A percentile compares a stretch with the other conserved stretches of the same genome.
Conservation (phyloP, 2,113 vertebrate genomes). For the Xiphophorus hellerii region DNA sequence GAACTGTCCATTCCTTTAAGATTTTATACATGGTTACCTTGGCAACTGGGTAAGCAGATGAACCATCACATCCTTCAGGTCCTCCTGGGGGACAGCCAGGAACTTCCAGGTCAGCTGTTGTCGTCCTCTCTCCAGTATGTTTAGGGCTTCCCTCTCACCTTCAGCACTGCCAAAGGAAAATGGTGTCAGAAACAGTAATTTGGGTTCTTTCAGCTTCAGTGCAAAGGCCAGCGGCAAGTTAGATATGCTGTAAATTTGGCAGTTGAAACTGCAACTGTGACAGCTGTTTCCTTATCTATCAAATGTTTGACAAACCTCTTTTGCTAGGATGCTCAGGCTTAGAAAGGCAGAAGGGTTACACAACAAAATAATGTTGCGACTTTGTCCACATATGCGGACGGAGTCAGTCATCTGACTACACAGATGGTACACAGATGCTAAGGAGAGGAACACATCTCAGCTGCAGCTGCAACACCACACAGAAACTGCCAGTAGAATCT, state of each 20-base stretch:
- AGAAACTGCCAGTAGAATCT: neutral
- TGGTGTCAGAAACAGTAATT: slow-evolving; percentile 26
- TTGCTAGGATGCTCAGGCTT: neutral
- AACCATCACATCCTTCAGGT: slow-evolving; percentile 41
- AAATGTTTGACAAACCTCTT: neutral
- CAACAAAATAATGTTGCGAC: neutral
- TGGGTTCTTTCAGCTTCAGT: slow-evolving; percentile 24
- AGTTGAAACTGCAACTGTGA: neutral
- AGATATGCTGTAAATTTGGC: neutral
- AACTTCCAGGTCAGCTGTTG: slow-evolving; percentile 52
- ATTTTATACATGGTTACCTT: slow-evolving; percentile 21
- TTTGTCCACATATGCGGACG: neutral
- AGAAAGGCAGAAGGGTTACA: neutral
- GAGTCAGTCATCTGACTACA: neutral
- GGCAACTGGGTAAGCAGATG: slow-evolving; percentile 1
- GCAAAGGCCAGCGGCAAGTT: neutral
- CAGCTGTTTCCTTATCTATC: neutral
- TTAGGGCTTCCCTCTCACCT: slow-evolving; percentile 7
- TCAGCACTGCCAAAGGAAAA: slow-evolving; percentile 14
- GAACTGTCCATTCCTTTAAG: neutral
- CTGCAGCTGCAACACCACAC: neutral
- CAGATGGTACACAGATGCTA: slow-evolving; percentile 4
- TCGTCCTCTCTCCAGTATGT: slow-evolving; percentile 29
- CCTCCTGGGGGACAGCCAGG: slow-evolving; percentile 40
- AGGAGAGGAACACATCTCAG: slow-evolving; percentile 18